Percentiles rank a stretch among this genome's conserved stretches.
Evolutionary conservation across 2,888 invertebrate species (phyloP).

Genomic region (Junonia oenone): DNA sequence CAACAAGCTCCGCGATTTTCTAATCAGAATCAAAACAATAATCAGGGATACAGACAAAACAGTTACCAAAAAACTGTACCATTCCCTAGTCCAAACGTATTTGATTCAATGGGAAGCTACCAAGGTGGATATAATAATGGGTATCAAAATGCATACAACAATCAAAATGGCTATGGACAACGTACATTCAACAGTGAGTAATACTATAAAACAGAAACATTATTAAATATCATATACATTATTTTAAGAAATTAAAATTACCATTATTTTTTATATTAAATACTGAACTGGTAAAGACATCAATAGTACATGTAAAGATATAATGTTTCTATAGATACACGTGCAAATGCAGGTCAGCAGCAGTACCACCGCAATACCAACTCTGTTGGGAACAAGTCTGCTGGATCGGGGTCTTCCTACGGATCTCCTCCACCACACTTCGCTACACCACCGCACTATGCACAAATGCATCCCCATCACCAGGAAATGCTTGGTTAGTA

Average conservation of each 20-base stretch:
- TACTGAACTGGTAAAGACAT: not conserved
- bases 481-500: constrained; percentile 71
- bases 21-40: constrained; percentile 64
- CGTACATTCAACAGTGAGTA: constrained; percentile 65
- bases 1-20: constrained; percentile 75
- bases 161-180: constrained; percentile 69
- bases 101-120: constrained; percentile 78
- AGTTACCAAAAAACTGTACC: constrained; percentile 76
- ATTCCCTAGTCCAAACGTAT: constrained; percentile 79
- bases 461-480: constrained; percentile 73
- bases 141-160: constrained; percentile 74
- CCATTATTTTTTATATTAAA: too few relatives aligned
- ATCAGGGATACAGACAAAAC: constrained; percentile 60
- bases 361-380: constrained; percentile 61
- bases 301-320: too few relatives aligned
- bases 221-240: too few relatives aligned
- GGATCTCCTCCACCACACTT: constrained; percentile 75
- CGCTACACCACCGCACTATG: constrained; percentile 65
- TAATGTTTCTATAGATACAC: constrained; percentile 42
- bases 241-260: too few relatives aligned
- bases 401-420: constrained; percentile 66
- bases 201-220: too few relatives aligned
- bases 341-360: constrained; percentile 56
- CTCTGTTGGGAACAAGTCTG: constrained; percentile 56
- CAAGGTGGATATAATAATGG: constrained; percentile 75